Evolutionary conservation across 2,888 invertebrate genomes (phyloP).

Genomic region (Drosophila eohydei): DNA sequence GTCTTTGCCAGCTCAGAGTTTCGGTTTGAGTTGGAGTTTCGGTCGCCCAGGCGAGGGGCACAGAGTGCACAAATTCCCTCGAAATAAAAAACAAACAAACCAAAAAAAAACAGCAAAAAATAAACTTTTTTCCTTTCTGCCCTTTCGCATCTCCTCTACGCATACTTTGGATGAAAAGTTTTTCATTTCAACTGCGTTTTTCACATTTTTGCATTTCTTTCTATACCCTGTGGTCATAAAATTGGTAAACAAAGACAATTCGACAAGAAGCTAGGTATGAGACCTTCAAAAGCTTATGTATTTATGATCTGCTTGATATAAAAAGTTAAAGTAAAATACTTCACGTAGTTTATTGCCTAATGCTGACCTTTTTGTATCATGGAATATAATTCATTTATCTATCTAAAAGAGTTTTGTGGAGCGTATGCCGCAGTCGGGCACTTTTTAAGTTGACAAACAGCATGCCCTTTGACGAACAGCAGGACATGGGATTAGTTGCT

Average conservation of each 20-base stretch:
- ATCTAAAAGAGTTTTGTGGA: not conserved
- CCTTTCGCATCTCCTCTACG: slow-evolving; percentile 48
- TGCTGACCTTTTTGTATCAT: too few relatives aligned
- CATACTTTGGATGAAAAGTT: slow-evolving; percentile 49
- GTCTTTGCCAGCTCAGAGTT: slow-evolving; percentile 23
- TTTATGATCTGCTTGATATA: not conserved
- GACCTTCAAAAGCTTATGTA: not conserved
- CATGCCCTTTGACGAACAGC: slow-evolving; percentile 17
- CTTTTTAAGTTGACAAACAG: not conserved
- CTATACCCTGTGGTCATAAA: slow-evolving; percentile 16
- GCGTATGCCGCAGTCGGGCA: not conserved
- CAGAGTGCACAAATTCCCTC: slow-evolving; percentile 29
- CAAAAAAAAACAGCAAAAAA: slow-evolving; percentile 11
- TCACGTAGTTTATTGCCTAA: not conserved
- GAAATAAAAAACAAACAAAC: slow-evolving; percentile 35
- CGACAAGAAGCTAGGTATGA: too few relatives aligned
- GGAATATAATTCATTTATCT: not conserved
- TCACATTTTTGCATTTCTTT: slow-evolving; percentile 37
- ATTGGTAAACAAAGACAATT: not conserved
- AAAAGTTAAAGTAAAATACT: not conserved
- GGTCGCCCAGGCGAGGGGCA: slow-evolving; percentile 25
- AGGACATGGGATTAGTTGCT: slow-evolving; percentile 54
- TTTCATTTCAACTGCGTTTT: slow-evolving; percentile 54
- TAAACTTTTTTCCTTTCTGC: slow-evolving; percentile 14
- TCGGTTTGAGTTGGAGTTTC: not conserved